phyloP scores from a whole-genome alignment of 2,888 invertebrate species.

The Melipona beecheii region DNA sequence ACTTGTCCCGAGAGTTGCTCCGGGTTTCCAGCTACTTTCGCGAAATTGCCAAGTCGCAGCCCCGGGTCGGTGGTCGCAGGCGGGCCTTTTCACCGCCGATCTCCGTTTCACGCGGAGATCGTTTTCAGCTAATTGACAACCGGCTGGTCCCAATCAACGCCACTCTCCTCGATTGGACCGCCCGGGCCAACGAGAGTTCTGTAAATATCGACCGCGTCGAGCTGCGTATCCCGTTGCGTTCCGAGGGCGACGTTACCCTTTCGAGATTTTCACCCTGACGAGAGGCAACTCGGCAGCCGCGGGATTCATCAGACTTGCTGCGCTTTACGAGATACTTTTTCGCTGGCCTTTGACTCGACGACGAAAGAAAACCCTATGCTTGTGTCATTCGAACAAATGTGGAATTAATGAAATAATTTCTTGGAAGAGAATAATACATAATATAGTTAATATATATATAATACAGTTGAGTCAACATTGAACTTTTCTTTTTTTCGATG shows the following conservation, averaged over 20 bases:
- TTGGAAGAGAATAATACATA: too few relatives aligned
- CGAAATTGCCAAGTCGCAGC: conserved; percentile 57
- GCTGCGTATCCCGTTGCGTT: not conserved
- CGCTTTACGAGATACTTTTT: not conserved
- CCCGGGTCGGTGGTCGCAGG: not conserved
- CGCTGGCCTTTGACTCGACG: not conserved
- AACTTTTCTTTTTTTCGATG: too few relatives aligned
- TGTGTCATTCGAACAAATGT: not conserved
- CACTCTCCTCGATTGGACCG: conserved; percentile 9
- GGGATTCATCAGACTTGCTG: not conserved
- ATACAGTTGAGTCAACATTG: too few relatives aligned
- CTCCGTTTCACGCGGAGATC: conserved; percentile 25
- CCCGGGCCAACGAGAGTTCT: not conserved
- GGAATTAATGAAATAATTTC: too few relatives aligned
- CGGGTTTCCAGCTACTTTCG: conserved; percentile 9
- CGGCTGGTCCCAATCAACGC: conserved; percentile 23
- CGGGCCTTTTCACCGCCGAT: conserved; percentile 30
- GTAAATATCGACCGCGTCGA: conserved; percentile 7
- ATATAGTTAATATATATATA: too few relatives aligned
- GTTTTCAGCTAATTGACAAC: conserved; percentile 30
- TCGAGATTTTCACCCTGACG: too few relatives aligned
- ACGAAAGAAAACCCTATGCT: not conserved
- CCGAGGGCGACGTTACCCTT: not conserved
- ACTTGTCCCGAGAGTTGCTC: conserved; percentile 53
- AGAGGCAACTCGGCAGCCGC: not conserved